Conservation (phyloP, 2,888 invertebrate genomes). For the Linnaemya vulpina region DNA sequence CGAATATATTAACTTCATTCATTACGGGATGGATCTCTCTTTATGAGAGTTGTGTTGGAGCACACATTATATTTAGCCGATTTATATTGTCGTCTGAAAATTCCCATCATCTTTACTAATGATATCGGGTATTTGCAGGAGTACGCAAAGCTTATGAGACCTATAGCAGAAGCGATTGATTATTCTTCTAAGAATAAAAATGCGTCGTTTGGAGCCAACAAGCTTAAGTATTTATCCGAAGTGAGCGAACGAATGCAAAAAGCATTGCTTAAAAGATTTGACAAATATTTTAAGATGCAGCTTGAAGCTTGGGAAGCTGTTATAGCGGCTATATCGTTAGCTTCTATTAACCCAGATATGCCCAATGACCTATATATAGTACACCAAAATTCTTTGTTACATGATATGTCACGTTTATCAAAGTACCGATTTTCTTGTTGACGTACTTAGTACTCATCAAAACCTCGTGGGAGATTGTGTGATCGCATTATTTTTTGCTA, state of each 20-base stretch:
- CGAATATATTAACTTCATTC: slow-evolving; percentile 38
- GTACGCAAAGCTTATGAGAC: background rate
- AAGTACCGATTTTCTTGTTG: no score
- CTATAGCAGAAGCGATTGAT: slow-evolving; percentile 11
- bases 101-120: background rate
- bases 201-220: no score
- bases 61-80: slow-evolving; percentile 44
- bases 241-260: no score
- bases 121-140: slow-evolving; percentile 17
- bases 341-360: no score
- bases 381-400: no score
- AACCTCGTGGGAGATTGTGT: no score
- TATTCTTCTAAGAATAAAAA: background rate
- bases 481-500: no score
- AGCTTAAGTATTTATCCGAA: no score
- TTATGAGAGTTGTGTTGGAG: slow-evolving; percentile 33
- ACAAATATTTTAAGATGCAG: background rate
- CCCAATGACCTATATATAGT: no score
- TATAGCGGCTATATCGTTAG: slow-evolving; percentile 3
- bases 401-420: no score
- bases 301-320: slow-evolving; percentile 15
- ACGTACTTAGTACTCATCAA: no score
- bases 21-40: slow-evolving; percentile 62
- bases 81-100: slow-evolving; percentile 2
- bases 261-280: background rate